Conservation (phyloP, 2,113 vertebrate genomes). For the Neopipo cinnamomea region DNA sequence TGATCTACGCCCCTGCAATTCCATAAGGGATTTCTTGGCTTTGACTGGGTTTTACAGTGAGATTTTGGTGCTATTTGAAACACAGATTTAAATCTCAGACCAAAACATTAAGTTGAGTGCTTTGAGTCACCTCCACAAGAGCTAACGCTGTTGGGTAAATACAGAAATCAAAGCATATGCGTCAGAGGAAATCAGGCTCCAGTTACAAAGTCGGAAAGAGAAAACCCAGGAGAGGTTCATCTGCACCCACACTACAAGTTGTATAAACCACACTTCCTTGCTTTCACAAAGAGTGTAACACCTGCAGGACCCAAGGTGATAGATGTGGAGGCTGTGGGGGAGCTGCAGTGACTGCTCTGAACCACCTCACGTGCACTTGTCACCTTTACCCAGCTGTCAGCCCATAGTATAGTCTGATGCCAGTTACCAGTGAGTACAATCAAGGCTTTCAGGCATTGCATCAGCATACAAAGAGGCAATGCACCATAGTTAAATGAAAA, state of each 20-base stretch:
- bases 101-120: rapidly evolving
- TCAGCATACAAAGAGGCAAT: neutral
- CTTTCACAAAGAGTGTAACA: neutral
- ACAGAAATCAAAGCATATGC: neutral
- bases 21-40: neutral
- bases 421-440: neutral
- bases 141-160: neutral
- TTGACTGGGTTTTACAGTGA: neutral
- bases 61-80: neutral
- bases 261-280: rapidly evolving
- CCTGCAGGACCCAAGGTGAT: neutral
- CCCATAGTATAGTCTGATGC: neutral
- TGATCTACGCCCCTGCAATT: neutral
- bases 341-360: neutral
- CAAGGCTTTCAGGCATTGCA: neutral
- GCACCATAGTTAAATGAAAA: neutral
- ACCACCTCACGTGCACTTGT: neutral
- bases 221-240: neutral
- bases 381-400: neutral
- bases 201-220: neutral
- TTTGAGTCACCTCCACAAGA: neutral
- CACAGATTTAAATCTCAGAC: neutral
- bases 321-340: rapidly evolving
- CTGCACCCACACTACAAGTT: neutral
- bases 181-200: neutral